Percentiles rank a stretch among this genome's conserved stretches.
phyloP scores from a whole-genome alignment of 2,888 invertebrate genomes.

The Gastracanthus pulcherrimus region DNA sequence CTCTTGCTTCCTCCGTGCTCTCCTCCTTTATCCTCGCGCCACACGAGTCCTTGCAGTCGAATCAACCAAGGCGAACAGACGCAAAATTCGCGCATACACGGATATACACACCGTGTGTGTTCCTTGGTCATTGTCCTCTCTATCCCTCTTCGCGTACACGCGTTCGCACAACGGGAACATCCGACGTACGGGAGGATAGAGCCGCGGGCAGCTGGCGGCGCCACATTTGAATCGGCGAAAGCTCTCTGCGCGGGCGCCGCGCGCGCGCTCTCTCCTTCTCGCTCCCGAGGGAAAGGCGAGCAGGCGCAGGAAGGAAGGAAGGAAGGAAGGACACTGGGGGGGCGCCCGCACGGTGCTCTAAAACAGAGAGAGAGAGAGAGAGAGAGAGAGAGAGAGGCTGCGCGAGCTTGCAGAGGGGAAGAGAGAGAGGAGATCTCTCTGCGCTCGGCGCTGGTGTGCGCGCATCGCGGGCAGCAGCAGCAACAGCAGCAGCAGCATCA shows the following conservation, averaged over 20 bases:
- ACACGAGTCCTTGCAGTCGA: too few species aligned
- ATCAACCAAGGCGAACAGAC: too few species aligned
- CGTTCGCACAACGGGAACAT: too few species aligned
- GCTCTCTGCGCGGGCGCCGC: background rate
- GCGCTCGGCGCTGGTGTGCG: background rate
- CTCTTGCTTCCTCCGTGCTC: background rate
- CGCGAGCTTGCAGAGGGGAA: background rate
- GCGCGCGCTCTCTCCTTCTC: background rate
- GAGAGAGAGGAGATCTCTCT: background rate
- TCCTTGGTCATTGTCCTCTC: too few species aligned
- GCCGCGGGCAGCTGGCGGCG: too few species aligned
- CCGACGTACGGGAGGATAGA: too few species aligned
- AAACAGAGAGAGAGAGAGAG: background rate
- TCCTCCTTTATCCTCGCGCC: background rate
- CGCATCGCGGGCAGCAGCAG: background rate
- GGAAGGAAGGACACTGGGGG: slow-evolving; percentile 10
- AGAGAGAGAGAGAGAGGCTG: slow-evolving; percentile 2
- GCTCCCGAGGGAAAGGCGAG: background rate
- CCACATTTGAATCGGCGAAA: too few species aligned
- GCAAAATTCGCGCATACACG: too few species aligned
- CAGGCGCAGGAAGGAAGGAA: slow-evolving; percentile 12
- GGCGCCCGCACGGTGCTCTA: background rate
- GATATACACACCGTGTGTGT: too few species aligned
- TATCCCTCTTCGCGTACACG: too few species aligned
- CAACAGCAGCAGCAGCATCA: too few species aligned